Evolutionary conservation across 2,113 vertebrate species (phyloP).

Genomic region (Sinocyclocheilus rhinocerous): DNA sequence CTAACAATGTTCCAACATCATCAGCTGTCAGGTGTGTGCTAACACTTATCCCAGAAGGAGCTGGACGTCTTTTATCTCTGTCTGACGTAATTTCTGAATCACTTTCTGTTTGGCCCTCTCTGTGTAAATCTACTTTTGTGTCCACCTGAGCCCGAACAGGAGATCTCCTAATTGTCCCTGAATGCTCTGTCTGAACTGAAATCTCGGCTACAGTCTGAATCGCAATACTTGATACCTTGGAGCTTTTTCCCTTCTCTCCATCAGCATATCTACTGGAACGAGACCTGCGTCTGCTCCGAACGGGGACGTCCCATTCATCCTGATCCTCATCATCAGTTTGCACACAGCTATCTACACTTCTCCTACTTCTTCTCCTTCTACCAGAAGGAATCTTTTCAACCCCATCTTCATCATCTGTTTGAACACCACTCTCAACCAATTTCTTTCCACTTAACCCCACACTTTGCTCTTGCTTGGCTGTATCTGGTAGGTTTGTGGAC

Average conservation of each 20-base stretch:
- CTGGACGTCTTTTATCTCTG: conserved; percentile 87
- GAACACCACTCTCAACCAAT: conserved; percentile 91
- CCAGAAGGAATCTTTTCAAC: conserved; percentile 83
- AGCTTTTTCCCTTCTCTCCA: conserved; percentile 81
- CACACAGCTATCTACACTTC: conserved; percentile 89
- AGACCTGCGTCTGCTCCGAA: conserved; percentile 83
- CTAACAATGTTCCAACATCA: conserved; percentile 78
- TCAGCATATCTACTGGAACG: conserved; percentile 85
- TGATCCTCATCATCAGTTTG: conserved; percentile 98
- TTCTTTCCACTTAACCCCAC: conserved; percentile 80
- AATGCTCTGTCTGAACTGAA: conserved; percentile 96
- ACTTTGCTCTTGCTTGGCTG: conserved; percentile 78
- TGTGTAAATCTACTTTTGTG: conserved; percentile 94
- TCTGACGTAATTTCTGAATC: conserved; percentile 80
- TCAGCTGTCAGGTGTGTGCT: conserved; percentile 88
- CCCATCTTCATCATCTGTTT: conserved; percentile 94
- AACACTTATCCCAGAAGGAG: conserved; percentile 88
- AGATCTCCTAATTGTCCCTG: conserved; percentile 87
- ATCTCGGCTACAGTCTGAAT: conserved; percentile 97
- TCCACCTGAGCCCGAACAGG: conserved; percentile 86
- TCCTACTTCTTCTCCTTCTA: conserved; percentile 85
- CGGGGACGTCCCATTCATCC: conserved; percentile 92
- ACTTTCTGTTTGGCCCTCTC: conserved; percentile 90
- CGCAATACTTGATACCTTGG: conserved; percentile 93
- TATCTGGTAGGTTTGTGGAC: conserved; percentile 79